Evolutionary conservation across 2,113 vertebrate species (phyloP), one percentile per base, ranked within the genome.

Genomic region (Smithornis capensis): DNA sequence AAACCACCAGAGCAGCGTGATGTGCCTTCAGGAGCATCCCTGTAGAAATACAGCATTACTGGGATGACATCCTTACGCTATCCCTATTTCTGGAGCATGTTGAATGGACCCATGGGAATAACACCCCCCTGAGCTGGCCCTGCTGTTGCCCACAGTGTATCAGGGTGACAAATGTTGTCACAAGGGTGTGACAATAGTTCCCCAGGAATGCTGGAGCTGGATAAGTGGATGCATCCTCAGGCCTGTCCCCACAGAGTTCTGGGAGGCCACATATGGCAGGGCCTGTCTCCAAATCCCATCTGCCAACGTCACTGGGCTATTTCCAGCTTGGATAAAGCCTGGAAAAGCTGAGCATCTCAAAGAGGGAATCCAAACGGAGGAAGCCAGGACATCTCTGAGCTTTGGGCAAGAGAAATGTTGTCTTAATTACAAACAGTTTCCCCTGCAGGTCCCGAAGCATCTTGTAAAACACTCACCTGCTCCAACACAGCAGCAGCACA

Each of bases 131-230:
- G 47, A 78, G 78, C 59, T 6, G 3, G 75, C 84, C 62, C 67
- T 69, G 64, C 77, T 24, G 74, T 8, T 19, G 62, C 78, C 78
- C 75, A 28, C 25, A 1, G 44, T 0, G 0, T 7, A 2, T 7
- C 3, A 0, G 15, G 6, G 74, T 56, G 87, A 81, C 71, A 67
- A 33, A 71, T 0, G 25, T 68, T 69, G 55, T 37, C 70, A 19
- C 45, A 37, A 24, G 2, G 0, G 62, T 24, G 14, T 4, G 65
- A 19, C 1, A 2, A 4, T 27, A 19, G 24, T 25, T n/a, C 50
- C 82, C 31, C 0, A 0, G 63, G 83, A 70, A 19, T 28, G 10
- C 35, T 69, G 2, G 42, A 18, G 67, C 62, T 73, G 89, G n/a
- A 4, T 5, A 19, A 52, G 44, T 0, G 1, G 40, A 38, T 2